Percentiles rank a stretch among this genome's conserved stretches.
phyloP scores from a whole-genome alignment of 2,888 invertebrate species.

The Mactromeris polynyma region DNA sequence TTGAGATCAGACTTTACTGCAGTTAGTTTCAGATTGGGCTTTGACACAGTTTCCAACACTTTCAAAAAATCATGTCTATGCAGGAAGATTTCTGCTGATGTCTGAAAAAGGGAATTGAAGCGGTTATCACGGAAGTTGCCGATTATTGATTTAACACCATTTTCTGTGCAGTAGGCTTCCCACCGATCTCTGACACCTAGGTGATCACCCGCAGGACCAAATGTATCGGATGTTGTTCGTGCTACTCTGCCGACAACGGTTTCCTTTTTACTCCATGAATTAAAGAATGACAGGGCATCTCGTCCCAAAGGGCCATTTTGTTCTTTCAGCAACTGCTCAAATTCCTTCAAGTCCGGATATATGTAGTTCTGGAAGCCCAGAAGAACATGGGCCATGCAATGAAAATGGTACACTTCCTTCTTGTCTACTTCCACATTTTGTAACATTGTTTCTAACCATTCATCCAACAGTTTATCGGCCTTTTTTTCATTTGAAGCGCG shows the following conservation, averaged over 20 bases:
- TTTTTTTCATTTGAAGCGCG: not conserved
- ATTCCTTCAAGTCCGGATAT: conserved; percentile 17
- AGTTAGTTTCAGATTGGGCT: conserved; percentile 57
- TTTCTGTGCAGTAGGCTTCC: conserved; percentile 62
- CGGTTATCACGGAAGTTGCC: conserved; percentile 24
- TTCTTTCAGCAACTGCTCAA: conserved; percentile 12
- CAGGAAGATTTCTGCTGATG: conserved; percentile 19
- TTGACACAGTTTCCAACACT: conserved; percentile 41
- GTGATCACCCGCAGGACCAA: no score
- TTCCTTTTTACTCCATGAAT: conserved; percentile 49
- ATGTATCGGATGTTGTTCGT: conserved; percentile 47
- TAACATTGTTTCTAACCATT: conserved; percentile 28
- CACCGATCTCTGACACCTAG: conserved; percentile 55
- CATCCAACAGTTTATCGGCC: conserved; percentile 26
- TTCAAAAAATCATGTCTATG: conserved; percentile 12
- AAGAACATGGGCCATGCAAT: conserved; percentile 52
- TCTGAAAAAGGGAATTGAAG: conserved; percentile 33
- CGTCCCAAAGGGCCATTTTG: conserved; percentile 49
- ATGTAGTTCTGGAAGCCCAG: conserved; percentile 51
- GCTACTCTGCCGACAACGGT: conserved; percentile 38
- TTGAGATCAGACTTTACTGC: conserved; percentile 59
- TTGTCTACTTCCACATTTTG: not conserved
- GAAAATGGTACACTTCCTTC: no score
- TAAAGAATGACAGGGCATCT: conserved; percentile 45
- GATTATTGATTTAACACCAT: conserved; percentile 50